Conservation (phyloP, 2,888 invertebrate genomes). For the Catotricha subobsoleta region DNA sequence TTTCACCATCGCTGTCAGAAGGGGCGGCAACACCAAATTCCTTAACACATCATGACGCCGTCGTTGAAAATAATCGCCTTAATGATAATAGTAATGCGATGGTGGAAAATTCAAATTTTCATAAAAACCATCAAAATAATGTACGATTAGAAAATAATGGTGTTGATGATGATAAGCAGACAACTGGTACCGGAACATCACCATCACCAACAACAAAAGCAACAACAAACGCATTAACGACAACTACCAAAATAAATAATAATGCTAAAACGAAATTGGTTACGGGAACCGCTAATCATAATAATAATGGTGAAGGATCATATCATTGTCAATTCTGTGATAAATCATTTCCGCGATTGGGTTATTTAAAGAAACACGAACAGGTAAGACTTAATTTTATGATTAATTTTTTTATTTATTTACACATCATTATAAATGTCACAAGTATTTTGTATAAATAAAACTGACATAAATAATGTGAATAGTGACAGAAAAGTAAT, state of each 20-base stretch:
- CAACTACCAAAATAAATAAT: no score
- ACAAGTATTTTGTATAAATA: no score
- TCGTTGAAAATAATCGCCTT: background rate
- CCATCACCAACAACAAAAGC: conserved; percentile 1
- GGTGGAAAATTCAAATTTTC: no score
- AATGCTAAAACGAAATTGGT: no score
- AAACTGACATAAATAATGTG: no score
- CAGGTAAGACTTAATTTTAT: conserved; percentile 41
- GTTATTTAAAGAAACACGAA: conserved; percentile 79
- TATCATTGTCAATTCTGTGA: conserved; percentile 86
- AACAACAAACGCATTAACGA: conserved; percentile 1
- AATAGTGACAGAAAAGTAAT: no score
- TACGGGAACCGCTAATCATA: no score
- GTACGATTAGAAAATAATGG: background rate
- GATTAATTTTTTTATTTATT: conserved; percentile 3
- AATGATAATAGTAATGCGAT: no score
- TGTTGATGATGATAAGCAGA: conserved; percentile 1
- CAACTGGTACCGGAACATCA: no score
- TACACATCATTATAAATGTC: background rate
- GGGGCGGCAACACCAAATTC: conserved; percentile 28
- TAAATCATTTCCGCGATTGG: conserved; percentile 72
- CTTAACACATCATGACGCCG: conserved; percentile 11
- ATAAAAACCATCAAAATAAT: no score
- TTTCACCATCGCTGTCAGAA: conserved; percentile 30
- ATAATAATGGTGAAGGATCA: conserved; percentile 39